phyloP scores from a whole-genome alignment of 2,113 vertebrate genomes.

The Chamaetylas fuelleborni region DNA sequence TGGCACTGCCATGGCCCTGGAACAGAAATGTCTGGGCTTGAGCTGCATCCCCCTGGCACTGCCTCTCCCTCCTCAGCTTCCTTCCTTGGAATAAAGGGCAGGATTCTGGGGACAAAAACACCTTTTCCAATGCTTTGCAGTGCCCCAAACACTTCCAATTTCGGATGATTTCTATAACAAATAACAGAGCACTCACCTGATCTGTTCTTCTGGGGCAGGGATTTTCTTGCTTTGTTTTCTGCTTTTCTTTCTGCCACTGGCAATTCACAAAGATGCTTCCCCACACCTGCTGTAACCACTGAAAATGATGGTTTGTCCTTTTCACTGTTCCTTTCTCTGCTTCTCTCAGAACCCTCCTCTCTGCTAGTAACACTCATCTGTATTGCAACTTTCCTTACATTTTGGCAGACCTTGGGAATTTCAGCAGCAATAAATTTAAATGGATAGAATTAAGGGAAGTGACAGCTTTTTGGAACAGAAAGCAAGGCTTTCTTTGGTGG shows the following conservation, averaged over 20 bases:
- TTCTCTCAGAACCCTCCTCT: background rate
- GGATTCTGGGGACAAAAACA: background rate
- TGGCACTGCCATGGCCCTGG: rapidly evolving
- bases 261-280: background rate
- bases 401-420: conserved; percentile 57
- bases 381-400: background rate
- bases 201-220: background rate
- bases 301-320: background rate
- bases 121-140: background rate
- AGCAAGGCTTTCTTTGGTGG: background rate
- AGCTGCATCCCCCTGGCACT: background rate
- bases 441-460: conserved; percentile 31
- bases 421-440: conserved; percentile 55
- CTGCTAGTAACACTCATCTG: conserved; percentile 1
- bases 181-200: background rate
- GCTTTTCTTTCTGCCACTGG: background rate
- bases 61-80: background rate
- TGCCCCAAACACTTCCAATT: rapidly evolving
- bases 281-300: background rate
- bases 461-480: conserved; percentile 46
- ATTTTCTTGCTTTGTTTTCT: background rate
- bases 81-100: background rate
- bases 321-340: background rate
- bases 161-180: background rate
- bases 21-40: background rate